These are phyloP conservation scores for Parauchenoglanis ngamensis DNA, from an alignment of 2,797 vertebrate genomes.

Conservation along the genomic window DNA sequence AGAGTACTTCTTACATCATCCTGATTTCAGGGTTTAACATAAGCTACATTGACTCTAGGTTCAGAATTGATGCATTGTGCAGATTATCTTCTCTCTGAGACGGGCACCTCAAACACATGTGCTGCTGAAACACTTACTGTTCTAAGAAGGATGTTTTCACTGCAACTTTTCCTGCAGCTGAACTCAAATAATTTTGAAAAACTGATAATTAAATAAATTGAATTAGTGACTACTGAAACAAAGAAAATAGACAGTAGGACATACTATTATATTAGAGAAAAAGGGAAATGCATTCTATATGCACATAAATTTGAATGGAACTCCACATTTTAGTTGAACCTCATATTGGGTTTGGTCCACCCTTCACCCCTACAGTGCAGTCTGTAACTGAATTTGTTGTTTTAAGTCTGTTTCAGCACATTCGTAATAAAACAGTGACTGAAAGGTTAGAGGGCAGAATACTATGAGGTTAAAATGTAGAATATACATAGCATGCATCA, in stretches of 20 bases:
- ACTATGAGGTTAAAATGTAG: neutral
- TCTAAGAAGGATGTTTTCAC: neutral
- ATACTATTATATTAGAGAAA: neutral
- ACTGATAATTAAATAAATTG: constrained; percentile 16
- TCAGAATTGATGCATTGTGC: neutral
- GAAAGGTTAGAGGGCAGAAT: constrained; percentile 4
- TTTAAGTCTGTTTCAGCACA: constrained; percentile 37
- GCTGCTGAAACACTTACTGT: neutral
- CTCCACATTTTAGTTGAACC: constrained; percentile 4
- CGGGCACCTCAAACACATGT: neutral
- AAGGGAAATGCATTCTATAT: constrained; percentile 17
- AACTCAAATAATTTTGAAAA: constrained; percentile 8
- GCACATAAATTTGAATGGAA: constrained; percentile 35
- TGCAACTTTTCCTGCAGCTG: constrained; percentile 4
- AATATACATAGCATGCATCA: neutral
- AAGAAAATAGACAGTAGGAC: constrained; percentile 16
- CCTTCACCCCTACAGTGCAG: neutral
- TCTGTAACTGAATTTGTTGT: constrained; percentile 16
- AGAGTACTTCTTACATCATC: constrained; percentile 18
- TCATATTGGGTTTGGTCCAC: constrained; percentile 22
- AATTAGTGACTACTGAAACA: constrained; percentile 13
- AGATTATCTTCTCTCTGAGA: neutral
- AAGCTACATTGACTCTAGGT: neutral
- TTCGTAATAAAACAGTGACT: constrained; percentile 20
- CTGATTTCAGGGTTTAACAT: constrained; percentile 17